A percentile compares a stretch with the other conserved stretches of the same genome.
Evolutionary conservation across 2,888 invertebrate genomes (phyloP).

Genomic region (Drosophila bunnanda): DNA sequence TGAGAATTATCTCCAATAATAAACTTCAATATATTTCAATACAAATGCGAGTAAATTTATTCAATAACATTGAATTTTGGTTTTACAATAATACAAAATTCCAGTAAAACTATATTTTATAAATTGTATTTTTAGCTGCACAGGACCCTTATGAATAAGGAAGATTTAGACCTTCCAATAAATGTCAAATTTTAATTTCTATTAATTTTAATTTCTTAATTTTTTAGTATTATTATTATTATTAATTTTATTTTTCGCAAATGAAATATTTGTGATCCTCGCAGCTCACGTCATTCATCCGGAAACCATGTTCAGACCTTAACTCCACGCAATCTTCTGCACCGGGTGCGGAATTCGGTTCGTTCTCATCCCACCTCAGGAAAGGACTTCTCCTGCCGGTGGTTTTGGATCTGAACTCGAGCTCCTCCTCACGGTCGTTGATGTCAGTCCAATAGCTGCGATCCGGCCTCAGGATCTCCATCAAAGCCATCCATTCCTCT

Average conservation of each 20-base stretch:
- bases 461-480: fast-evolving
- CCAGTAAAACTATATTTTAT: too few relatives aligned
- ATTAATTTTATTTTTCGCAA: not conserved
- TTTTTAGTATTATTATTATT: too few relatives aligned
- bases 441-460: slow-evolving; percentile 5
- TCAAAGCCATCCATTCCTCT: not conserved
- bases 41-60: too few relatives aligned
- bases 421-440: not conserved
- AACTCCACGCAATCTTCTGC: not conserved
- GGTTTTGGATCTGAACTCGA: not conserved
- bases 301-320: not conserved
- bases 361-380: not conserved
- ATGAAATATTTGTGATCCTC: not conserved
- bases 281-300: not conserved
- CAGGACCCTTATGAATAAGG: too few relatives aligned
- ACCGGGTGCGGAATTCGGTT: not conserved
- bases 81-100: too few relatives aligned
- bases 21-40: too few relatives aligned
- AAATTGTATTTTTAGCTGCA: too few relatives aligned
- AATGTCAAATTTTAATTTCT: too few relatives aligned
- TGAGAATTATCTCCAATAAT: too few relatives aligned
- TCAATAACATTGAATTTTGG: too few relatives aligned
- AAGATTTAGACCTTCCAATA: too few relatives aligned
- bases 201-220: too few relatives aligned
- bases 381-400: not conserved